Percentiles rank a stretch among this genome's conserved stretches.
These are phyloP conservation scores for Brachionus sp. DNA, from an alignment of 1,140 invertebrate genomes.

Conservation along the genomic window DNA sequence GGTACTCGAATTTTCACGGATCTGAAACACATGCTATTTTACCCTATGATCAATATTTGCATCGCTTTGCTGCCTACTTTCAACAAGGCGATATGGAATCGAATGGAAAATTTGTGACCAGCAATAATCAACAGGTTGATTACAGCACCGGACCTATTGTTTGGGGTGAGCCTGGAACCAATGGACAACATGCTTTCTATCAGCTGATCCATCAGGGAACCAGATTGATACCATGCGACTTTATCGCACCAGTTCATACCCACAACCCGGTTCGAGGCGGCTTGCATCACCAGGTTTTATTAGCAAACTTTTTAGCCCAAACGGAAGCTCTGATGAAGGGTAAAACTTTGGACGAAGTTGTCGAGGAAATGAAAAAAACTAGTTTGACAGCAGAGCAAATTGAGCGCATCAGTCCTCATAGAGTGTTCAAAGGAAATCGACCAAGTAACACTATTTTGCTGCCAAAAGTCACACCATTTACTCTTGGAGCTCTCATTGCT, in stretches of 20 bases:
- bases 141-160: constrained; percentile 86
- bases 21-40: constrained; percentile 90
- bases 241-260: constrained; percentile 85
- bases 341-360: constrained; percentile 53
- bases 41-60: constrained; percentile 93
- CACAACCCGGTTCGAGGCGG: constrained; percentile 83
- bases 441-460: constrained; percentile 97
- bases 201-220: constrained; percentile 63
- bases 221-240: constrained; percentile 89
- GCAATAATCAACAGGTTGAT: constrained; percentile 69
- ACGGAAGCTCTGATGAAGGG: constrained; percentile 71
- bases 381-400: constrained; percentile 61
- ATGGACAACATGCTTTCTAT: constrained; percentile 74
- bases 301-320: constrained; percentile 96
- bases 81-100: constrained; percentile 99
- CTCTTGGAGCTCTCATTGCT: constrained; percentile 87
- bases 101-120: constrained; percentile 89
- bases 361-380: constrained; percentile 53
- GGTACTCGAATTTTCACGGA: constrained; percentile 92
- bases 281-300: constrained; percentile 71
- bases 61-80: constrained; percentile 97
- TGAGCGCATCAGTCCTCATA: constrained; percentile 82
- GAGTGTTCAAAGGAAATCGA: constrained; percentile 91
- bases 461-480: constrained; percentile 86
- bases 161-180: constrained; percentile 96